phyloP scores from a whole-genome alignment of 2,888 invertebrate genomes.

The Drosophila nr. perissopoda region DNA sequence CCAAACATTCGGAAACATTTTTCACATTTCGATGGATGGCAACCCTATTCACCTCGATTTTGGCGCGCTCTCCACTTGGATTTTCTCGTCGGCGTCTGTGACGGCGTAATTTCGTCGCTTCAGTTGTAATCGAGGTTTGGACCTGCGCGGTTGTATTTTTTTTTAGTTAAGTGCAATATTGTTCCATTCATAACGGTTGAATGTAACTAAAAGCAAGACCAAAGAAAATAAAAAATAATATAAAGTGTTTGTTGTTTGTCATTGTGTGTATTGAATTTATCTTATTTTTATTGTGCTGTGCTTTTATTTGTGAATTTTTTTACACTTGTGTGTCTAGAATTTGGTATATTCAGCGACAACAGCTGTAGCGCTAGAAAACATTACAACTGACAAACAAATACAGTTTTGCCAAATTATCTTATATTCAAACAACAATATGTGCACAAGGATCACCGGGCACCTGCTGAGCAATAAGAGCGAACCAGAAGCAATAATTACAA shows the following conservation, averaged over 20 bases:
- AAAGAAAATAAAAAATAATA: constrained; percentile 9
- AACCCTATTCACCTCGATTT: constrained; percentile 52
- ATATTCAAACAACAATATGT: constrained; percentile 25
- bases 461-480: constrained; percentile 21
- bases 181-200: constrained; percentile 19
- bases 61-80: constrained; percentile 53
- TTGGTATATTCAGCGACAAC: background rate
- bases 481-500: constrained; percentile 15
- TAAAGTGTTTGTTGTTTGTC: constrained; percentile 15
- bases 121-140: constrained; percentile 69
- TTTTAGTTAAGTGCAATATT: constrained; percentile 13
- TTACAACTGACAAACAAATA: constrained; percentile 12
- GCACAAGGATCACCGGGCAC: constrained; percentile 12
- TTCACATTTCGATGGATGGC: constrained; percentile 31
- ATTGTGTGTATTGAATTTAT: constrained; percentile 6
- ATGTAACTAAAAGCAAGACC: constrained; percentile 4
- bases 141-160: constrained; percentile 55
- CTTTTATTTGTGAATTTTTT: constrained; percentile 2
- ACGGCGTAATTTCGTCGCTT: constrained; percentile 62
- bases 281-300: constrained; percentile 10
- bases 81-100: constrained; percentile 14
- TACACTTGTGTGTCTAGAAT: background rate
- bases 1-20: background rate
- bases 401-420: constrained; percentile 51
- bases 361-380: background rate